Evolutionary conservation across 2,113 vertebrate genomes (phyloP).

Genomic region (Suricata suricatta): DNA sequence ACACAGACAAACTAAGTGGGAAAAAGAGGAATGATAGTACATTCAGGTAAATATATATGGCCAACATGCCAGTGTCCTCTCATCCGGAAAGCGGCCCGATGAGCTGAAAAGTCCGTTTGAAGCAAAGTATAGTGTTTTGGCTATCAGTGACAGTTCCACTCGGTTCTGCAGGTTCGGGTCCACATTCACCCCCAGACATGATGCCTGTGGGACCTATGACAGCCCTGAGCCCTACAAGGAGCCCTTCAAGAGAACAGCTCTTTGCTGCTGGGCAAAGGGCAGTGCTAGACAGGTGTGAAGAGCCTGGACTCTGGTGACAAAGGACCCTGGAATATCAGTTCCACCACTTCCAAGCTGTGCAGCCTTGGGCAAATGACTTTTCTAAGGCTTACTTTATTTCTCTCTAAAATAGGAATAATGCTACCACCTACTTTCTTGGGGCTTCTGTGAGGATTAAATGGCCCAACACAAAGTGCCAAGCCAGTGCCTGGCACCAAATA

Average conservation of each 20-base stretch:
- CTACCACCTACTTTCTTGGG: not conserved
- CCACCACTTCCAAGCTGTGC: not conserved
- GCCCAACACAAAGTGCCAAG: not conserved
- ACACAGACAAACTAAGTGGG: not conserved
- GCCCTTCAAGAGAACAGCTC: not conserved
- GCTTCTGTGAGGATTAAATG: not conserved
- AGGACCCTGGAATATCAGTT: not conserved
- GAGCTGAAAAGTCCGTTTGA: not conserved
- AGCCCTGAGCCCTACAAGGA: no score
- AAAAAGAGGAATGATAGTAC: not conserved
- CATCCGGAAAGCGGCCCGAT: not conserved
- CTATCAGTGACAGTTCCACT: rapidly evolving
- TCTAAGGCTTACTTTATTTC: not conserved
- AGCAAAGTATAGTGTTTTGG: no score
- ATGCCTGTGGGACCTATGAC: rapidly evolving
- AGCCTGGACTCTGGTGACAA: rapidly evolving
- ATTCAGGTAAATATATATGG: no score
- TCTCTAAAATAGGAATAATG: not conserved
- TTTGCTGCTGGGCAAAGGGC: no score
- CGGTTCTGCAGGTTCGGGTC: rapidly evolving
- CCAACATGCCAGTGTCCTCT: not conserved
- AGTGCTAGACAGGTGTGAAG: rapidly evolving
- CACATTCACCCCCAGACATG: not conserved
- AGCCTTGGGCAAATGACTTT: not conserved
- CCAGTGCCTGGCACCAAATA: not conserved